Evolutionary conservation across 2,888 invertebrate species (phyloP).

Genomic region (Nephrotoma guestfalica): DNA sequence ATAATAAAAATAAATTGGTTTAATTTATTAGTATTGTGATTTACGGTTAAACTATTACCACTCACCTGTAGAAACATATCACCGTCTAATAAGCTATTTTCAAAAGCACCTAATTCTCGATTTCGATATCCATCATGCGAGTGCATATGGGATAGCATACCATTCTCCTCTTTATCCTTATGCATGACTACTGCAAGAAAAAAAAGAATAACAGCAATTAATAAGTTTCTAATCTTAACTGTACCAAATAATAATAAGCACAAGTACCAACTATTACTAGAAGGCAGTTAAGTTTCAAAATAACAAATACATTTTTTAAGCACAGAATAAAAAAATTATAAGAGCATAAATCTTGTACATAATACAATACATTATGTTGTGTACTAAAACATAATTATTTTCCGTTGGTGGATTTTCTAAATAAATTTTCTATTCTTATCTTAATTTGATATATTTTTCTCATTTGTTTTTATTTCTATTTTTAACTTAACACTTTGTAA

Average conservation of each 20-base stretch:
- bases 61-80: slow-evolving; percentile 90
- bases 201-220: background rate
- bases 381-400: background rate
- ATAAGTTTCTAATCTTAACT: background rate
- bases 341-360: background rate
- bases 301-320: background rate
- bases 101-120: slow-evolving; percentile 69
- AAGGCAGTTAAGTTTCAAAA: slow-evolving; percentile 6
- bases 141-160: slow-evolving; percentile 47
- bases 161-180: slow-evolving; percentile 84
- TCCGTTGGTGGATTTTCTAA: background rate
- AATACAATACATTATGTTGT: background rate
- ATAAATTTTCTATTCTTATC: background rate
- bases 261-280: background rate
- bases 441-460: background rate
- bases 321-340: slow-evolving; percentile 5
- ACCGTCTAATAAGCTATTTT: slow-evolving; percentile 81
- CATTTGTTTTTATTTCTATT: background rate
- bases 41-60: slow-evolving; percentile 14
- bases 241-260: background rate
- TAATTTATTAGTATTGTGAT: background rate
- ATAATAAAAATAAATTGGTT: background rate
- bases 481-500: background rate
- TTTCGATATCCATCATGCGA: slow-evolving; percentile 44
- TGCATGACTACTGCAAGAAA: slow-evolving; percentile 71